phyloP scores from a whole-genome alignment of 2,888 invertebrate species.

The Sericinus montela region DNA sequence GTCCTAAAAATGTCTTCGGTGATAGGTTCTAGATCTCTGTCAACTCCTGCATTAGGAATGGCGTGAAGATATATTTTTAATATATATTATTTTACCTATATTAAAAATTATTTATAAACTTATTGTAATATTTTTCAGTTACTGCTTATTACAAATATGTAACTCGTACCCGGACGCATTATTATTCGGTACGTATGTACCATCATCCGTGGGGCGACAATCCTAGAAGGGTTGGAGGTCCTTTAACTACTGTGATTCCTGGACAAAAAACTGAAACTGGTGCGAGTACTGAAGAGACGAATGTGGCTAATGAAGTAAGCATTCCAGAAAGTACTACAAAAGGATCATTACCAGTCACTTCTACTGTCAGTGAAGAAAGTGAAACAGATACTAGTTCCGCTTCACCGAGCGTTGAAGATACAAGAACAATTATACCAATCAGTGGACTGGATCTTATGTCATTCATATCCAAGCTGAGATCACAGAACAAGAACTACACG shows the following conservation, averaged over 20 bases:
- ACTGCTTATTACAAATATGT: background rate
- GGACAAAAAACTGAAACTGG: background rate
- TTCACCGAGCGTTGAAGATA: background rate
- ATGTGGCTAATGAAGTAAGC: background rate
- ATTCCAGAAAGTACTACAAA: background rate
- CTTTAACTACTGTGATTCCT: background rate
- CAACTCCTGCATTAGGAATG: no score
- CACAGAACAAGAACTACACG: background rate
- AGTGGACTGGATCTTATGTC: conserved; percentile 1
- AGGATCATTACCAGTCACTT: background rate
- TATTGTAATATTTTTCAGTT: background rate
- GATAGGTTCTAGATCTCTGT: no score
- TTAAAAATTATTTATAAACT: no score
- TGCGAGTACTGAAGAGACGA: background rate
- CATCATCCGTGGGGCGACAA: background rate
- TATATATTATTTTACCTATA: no score
- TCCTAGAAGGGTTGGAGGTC: background rate
- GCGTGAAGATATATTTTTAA: no score
- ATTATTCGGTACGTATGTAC: background rate
- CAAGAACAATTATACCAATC: background rate
- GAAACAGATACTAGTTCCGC: background rate
- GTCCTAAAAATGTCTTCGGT: no score
- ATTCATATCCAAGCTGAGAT: background rate
- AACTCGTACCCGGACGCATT: background rate
- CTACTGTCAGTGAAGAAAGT: background rate